Percentiles rank a stretch among this genome's conserved stretches.
These are phyloP conservation scores for Eustalomyia histrio DNA, from an alignment of 2,888 invertebrate species.

Conservation along the genomic window DNA sequence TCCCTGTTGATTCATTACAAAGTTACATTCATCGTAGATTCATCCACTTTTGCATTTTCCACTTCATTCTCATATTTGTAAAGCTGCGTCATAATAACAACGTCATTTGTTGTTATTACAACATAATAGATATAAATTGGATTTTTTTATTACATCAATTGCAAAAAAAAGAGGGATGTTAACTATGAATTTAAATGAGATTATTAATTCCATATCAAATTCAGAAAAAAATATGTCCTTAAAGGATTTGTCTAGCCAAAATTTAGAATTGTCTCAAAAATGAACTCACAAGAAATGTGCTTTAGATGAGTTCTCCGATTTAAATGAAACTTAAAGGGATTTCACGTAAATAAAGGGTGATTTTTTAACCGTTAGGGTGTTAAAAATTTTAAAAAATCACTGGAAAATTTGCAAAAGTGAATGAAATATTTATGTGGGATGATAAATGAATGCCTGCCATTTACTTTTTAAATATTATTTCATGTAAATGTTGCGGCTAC, in stretches of 20 bases:
- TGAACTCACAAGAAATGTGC: no score
- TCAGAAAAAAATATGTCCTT: background rate
- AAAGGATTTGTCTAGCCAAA: background rate
- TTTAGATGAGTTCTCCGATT: no score
- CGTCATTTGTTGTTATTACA: constrained; percentile 55
- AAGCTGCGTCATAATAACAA: constrained; percentile 57
- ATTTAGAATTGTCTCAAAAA: no score
- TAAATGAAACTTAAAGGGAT: no score
- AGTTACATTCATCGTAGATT: background rate
- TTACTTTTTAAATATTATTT: no score
- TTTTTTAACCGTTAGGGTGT: no score
- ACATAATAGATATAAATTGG: constrained; percentile 41
- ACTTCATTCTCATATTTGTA: constrained; percentile 3
- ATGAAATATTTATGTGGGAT: no score
- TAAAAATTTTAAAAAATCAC: no score
- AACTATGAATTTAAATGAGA: background rate
- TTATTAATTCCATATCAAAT: background rate
- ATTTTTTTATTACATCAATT: constrained; percentile 31
- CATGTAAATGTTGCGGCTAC: no score
- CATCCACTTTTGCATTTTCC: constrained; percentile 14
- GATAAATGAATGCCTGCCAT: no score
- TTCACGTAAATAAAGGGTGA: no score
- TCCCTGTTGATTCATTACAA: constrained; percentile 28
- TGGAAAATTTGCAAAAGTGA: no score
- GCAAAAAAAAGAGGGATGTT: constrained; percentile 21